Base-by-base conservation (phyloP, 1,140 invertebrate genomes). In the Drosophila sucinea region DNA sequence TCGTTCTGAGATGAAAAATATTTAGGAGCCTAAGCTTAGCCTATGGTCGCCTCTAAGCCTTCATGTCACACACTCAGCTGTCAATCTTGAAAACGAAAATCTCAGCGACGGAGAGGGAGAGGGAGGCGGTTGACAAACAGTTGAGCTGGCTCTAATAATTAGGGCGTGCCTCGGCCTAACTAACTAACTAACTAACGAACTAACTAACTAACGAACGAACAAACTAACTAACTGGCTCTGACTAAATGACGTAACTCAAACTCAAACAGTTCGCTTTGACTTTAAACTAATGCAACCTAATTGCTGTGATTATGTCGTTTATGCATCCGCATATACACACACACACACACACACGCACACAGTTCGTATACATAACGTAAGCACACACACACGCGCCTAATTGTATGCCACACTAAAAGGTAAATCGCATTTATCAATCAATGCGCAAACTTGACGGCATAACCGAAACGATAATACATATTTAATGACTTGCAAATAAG, bases 341-440 rank as follows among this genome's bases (percentile, higher is more conserved):
- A 8, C 8, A 38, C n/a, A 17, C 40, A 41, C 4, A 41, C 6
- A 17, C n/a, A 44, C 40, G 5, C 7, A 6, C n/a, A 51, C 2
- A 3, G 17, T 17, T 17, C 17, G 17, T 17, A 17, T 17, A 17
- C 17, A 17, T 17, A 17, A 17, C 17, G 17, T 17, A 17, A 17
- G 17, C 44, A 27, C 40, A 41, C 40, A 41, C 35, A 38, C 35
- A 7, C 23, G 27, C 44, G 44, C 44, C 44, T 51, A 51, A 51
- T 51, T 27, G 44, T 38, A 65, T 30, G 32, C 61, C 25, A 41
- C 66, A 51, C 64, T 58, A 44, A 71, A 81, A 67, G 73, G 73
- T 68, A 79, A 89, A 84, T 89, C 81, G 81, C 73, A 81, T 89
- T 84, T 84, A 84, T 81, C 80, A 87, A 87, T 73, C 71, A 79